Evolutionary conservation across 2,797 vertebrate species (phyloP).

Genomic region (Poeciliopsis presidionis): DNA sequence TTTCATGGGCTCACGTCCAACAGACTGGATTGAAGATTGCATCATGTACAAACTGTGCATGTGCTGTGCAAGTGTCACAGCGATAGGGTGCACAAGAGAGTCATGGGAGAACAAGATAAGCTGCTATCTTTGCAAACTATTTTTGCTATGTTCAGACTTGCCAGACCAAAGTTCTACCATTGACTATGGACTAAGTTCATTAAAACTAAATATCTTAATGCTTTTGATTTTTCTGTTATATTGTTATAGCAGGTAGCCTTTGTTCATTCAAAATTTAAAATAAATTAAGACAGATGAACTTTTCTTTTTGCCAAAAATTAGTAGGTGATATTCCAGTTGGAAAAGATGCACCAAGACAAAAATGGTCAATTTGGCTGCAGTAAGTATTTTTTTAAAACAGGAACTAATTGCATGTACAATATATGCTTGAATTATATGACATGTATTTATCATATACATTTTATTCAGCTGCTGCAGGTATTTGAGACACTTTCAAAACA

Average conservation of each 20-base stretch:
- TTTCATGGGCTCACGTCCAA: slow-evolving; percentile 10
- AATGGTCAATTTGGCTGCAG: not conserved
- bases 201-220: not conserved
- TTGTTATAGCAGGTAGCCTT: not conserved
- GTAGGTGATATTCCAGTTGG: not conserved
- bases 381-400: not conserved
- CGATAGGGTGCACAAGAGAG: slow-evolving; percentile 32
- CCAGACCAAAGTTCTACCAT: slow-evolving; percentile 17
- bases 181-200: slow-evolving; percentile 12
- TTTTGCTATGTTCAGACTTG: slow-evolving; percentile 53
- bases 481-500: not conserved
- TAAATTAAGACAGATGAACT: not conserved
- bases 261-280: not conserved
- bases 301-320: not conserved
- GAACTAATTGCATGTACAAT: not conserved
- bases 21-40: slow-evolving; percentile 14
- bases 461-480: not conserved
- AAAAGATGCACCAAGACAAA: not conserved
- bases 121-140: slow-evolving; percentile 59
- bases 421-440: not conserved
- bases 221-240: not conserved
- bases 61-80: slow-evolving; percentile 17
- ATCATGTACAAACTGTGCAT: slow-evolving; percentile 20
- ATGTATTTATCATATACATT: not conserved
- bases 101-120: slow-evolving; percentile 54